These are phyloP conservation scores for Hyles vespertilio DNA, from an alignment of 1,140 invertebrate genomes.

Conservation along the genomic window DNA sequence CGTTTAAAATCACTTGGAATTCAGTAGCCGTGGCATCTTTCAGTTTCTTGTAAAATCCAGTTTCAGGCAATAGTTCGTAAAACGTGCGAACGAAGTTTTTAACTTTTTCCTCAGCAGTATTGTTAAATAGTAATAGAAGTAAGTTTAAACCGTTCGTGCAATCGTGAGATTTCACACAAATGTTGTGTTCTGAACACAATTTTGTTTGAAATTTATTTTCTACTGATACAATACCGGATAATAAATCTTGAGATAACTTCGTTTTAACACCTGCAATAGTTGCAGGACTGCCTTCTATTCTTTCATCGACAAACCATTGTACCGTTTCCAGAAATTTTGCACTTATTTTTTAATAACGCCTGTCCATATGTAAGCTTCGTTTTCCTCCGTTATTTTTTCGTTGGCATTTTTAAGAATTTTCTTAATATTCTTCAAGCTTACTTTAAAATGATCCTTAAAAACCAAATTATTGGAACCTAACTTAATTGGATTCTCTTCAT, in stretches of 20 bases:
- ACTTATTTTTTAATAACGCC: constrained; percentile 46
- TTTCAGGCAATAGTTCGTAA: constrained; percentile 34
- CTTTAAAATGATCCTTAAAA: constrained; percentile 35
- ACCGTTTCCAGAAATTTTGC: constrained; percentile 41
- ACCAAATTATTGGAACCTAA: constrained; percentile 3
- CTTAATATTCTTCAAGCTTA: constrained; percentile 32
- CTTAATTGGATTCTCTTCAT: background rate
- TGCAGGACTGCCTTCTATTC: constrained; percentile 12
- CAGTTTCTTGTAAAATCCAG: constrained; percentile 33
- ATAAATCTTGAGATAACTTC: constrained; percentile 38
- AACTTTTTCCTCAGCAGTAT: constrained; percentile 30
- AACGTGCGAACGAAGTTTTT: constrained; percentile 31
- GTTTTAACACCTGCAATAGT: constrained; percentile 20
- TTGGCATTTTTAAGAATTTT: constrained; percentile 30
- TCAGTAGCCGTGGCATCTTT: constrained; percentile 35
- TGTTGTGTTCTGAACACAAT: constrained; percentile 36
- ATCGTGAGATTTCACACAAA: constrained; percentile 42
- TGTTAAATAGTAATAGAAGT: constrained; percentile 32
- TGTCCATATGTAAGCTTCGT: constrained; percentile 36
- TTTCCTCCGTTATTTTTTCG: constrained; percentile 27
- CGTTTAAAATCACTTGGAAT: constrained; percentile 48
- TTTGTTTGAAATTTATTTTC: constrained; percentile 43
- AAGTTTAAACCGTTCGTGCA: constrained; percentile 34
- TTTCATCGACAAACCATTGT: constrained; percentile 17
- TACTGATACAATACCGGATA: constrained; percentile 35